Evolutionary conservation across 2,797 vertebrate genomes (phyloP).

Genomic region (Tachyglossus aculeatus): DNA sequence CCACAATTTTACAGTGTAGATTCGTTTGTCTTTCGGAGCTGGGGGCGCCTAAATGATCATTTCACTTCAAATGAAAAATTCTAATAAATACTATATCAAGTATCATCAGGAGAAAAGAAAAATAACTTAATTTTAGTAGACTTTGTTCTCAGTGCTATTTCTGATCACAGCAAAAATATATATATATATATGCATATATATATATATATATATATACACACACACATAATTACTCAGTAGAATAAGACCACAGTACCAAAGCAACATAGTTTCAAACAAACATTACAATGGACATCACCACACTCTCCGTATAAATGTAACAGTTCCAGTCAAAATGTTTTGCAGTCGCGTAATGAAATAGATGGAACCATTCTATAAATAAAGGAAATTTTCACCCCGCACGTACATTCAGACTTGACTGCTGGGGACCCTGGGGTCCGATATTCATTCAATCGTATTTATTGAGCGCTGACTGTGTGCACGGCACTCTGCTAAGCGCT

Average conservation of each 20-base stretch:
- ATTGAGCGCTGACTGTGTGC: no score
- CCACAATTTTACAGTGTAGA: constrained; percentile 61
- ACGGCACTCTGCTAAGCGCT: no score
- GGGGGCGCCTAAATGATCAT: constrained; percentile 71
- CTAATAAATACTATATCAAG: constrained; percentile 77
- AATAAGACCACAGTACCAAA: constrained; percentile 72
- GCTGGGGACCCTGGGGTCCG: no score
- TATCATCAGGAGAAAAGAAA: constrained; percentile 72
- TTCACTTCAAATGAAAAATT: constrained; percentile 62
- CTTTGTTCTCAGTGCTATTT: constrained; percentile 70
- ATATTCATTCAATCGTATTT: no score
- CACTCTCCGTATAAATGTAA: constrained; percentile 65
- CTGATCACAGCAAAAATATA: constrained; percentile 59
- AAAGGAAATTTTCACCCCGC: constrained; percentile 72
- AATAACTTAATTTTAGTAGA: constrained; percentile 70
- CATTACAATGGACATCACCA: constrained; percentile 56
- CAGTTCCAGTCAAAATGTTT: constrained; percentile 67
- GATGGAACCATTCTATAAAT: constrained; percentile 48
- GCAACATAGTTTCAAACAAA: constrained; percentile 63
- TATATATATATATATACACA: neutral
- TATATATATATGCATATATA: neutral
- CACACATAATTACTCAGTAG: constrained; percentile 53
- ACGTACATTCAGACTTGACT: constrained; percentile 69
- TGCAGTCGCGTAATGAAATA: constrained; percentile 60
- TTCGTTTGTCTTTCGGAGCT: constrained; percentile 49